These are phyloP conservation scores for Ceratothoa steindachneri DNA, from an alignment of 2,888 invertebrate species.

Conservation along the genomic window DNA sequence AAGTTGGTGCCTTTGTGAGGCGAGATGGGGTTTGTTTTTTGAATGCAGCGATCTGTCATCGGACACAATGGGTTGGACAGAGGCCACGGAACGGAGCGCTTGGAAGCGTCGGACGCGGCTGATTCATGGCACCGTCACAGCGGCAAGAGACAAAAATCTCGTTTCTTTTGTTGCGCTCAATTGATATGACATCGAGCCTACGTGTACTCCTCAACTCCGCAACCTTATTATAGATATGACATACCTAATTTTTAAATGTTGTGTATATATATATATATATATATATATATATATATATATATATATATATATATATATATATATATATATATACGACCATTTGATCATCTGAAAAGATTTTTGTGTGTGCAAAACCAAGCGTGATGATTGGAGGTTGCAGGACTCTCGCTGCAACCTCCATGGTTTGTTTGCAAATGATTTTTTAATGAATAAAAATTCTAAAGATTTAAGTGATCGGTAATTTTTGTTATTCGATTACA, in stretches of 20 bases:
- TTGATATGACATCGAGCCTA: neutral
- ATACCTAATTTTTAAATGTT: too few species aligned
- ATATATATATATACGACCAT: constrained; percentile 7
- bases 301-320: constrained; percentile 2
- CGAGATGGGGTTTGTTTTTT: constrained; percentile 4
- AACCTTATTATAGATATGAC: neutral
- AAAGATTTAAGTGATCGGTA: too few species aligned
- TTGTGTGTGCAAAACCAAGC: too few species aligned
- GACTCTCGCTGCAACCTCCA: too few species aligned
- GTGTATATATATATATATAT: neutral
- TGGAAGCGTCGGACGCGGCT: neutral
- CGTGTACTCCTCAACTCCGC: too few species aligned
- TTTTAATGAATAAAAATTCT: too few species aligned
- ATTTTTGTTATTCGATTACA: too few species aligned
- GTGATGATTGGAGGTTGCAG: too few species aligned
- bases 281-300: neutral
- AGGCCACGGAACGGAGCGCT: neutral
- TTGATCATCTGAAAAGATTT: too few species aligned
- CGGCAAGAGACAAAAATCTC: neutral
- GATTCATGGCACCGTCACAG: constrained; percentile 1
- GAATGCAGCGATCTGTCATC: neutral
- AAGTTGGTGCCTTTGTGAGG: constrained; percentile 3
- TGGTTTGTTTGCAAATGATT: too few species aligned
- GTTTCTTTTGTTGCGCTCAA: neutral
- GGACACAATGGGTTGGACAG: neutral